phyloP scores from a whole-genome alignment of 2,797 vertebrate genomes.

The Notolepis coatsorum region DNA sequence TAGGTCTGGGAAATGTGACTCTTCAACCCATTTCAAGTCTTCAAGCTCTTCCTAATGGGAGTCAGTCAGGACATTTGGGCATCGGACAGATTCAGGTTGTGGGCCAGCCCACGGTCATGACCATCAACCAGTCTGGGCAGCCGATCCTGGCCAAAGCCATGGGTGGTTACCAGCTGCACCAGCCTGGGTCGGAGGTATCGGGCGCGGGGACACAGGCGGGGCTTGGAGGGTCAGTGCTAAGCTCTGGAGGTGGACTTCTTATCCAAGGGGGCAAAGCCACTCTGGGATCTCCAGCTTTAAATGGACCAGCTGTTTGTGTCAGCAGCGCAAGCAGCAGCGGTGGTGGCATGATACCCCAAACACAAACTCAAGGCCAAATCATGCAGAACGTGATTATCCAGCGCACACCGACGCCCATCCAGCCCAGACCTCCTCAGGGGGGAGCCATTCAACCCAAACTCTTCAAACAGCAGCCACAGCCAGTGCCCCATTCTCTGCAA shows the following conservation, averaged over 20 bases:
- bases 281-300: slow-evolving; percentile 87
- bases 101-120: slow-evolving; percentile 94
- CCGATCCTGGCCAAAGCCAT: slow-evolving; percentile 92
- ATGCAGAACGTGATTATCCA: slow-evolving; percentile 94
- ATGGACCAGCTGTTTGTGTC: slow-evolving; percentile 89
- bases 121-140: slow-evolving; percentile 92
- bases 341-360: slow-evolving; percentile 72
- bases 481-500: slow-evolving; percentile 74
- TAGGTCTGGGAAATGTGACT: slow-evolving; percentile 94
- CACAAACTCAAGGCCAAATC: slow-evolving; percentile 82
- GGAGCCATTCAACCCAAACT: slow-evolving; percentile 86
- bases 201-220: slow-evolving; percentile 74
- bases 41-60: slow-evolving; percentile 92
- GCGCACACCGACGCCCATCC: slow-evolving; percentile 95
- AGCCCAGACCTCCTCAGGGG: slow-evolving; percentile 91
- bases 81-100: slow-evolving; percentile 96
- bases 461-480: slow-evolving; percentile 78
- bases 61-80: slow-evolving; percentile 89
- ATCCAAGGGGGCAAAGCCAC: slow-evolving; percentile 92
- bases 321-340: slow-evolving; percentile 78
- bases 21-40: slow-evolving; percentile 94
- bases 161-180: slow-evolving; percentile 90
- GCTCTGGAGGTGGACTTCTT: slow-evolving; percentile 84
- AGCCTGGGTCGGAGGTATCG: slow-evolving; percentile 83
- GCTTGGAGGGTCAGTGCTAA: slow-evolving; percentile 72